Evolutionary conservation across 2,888 invertebrate genomes (phyloP), one percentile per base, ranked within the genome.

Genomic region (Agriotes lineatus): DNA sequence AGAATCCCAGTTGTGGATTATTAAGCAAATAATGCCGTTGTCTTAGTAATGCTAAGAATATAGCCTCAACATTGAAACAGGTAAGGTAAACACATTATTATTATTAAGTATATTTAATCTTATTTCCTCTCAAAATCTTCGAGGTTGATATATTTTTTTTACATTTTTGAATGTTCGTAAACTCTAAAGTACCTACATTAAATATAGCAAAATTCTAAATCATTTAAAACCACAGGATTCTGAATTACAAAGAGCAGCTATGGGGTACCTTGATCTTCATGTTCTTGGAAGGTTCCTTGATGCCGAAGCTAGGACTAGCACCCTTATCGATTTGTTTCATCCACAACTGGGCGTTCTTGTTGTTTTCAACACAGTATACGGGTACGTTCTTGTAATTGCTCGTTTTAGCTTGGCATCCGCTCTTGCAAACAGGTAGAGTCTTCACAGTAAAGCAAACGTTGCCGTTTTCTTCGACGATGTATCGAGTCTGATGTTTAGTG

Each of bases 371-470:
- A 72, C 87, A 87, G 70, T 87, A 82, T 61, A 86, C 85, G n/a
- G 82, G 77, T 37, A 86, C 82, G 0, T 82, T 82, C 78, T 87
- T 88, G n/a, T 83, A 77, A 69, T 85, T 67, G 71, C 82, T 85
- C 0, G 82, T 81, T 3, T 78, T 78, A 3, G 85, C 80, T 35
- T 79, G 81, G 82, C 89, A 89, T 9, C 84, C 82, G 0, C 83
- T 79, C 65, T 85, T 84, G 82, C 92, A 93, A 1, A 85, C 80
- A 0, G 88, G 86, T 20, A 90, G 74, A 0, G 87, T 86, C 10
- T 83, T 84, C 7, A 86, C 83, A 2, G 89, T 87, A 81, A 92
- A 91, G 82, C 92, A 92, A 66, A 89, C 86, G 25, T 85, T 85
- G 14, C 5, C 42, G 45, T 85, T 83, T 70, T 85, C 73, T 52